Percentiles rank a stretch among this genome's conserved stretches.
These are phyloP conservation scores for Boulengeromyrus knoepffleri DNA, from an alignment of 2,113 vertebrate genomes.

Conservation along the genomic window DNA sequence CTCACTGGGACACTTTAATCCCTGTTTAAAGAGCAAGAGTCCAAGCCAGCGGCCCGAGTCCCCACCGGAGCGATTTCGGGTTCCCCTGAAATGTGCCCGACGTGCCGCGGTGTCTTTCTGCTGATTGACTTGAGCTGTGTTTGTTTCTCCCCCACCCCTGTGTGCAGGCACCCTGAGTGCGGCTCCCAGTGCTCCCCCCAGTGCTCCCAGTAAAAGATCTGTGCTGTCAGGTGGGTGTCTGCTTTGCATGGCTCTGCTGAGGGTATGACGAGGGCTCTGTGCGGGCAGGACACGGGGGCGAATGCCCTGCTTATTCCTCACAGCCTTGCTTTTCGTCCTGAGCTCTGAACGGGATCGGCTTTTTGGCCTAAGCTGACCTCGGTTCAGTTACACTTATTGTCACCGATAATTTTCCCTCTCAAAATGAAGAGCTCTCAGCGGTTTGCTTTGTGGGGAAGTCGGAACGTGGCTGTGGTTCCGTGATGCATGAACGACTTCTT, in stretches of 20 bases:
- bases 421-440: not conserved
- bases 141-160: not conserved
- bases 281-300: not conserved
- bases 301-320: not conserved
- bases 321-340: not conserved
- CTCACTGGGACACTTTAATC: not conserved
- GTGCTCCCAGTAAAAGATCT: constrained; percentile 56
- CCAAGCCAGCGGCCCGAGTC: not conserved
- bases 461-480: not conserved
- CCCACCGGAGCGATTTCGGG: not conserved
- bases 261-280: not conserved
- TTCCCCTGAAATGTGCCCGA: not conserved
- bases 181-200: constrained; percentile 49
- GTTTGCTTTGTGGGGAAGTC: not conserved
- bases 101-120: not conserved
- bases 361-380: not conserved
- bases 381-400: not conserved
- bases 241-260: not conserved
- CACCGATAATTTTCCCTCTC: not conserved
- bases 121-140: not conserved
- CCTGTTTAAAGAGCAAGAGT: not conserved
- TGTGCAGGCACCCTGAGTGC: constrained; percentile 34
- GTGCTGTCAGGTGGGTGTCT: constrained; percentile 63
- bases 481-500: not conserved
- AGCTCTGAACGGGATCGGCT: not conserved